These are phyloP conservation scores for Thunnus thynnus DNA, from an alignment of 2,113 vertebrate species.

Conservation along the genomic window DNA sequence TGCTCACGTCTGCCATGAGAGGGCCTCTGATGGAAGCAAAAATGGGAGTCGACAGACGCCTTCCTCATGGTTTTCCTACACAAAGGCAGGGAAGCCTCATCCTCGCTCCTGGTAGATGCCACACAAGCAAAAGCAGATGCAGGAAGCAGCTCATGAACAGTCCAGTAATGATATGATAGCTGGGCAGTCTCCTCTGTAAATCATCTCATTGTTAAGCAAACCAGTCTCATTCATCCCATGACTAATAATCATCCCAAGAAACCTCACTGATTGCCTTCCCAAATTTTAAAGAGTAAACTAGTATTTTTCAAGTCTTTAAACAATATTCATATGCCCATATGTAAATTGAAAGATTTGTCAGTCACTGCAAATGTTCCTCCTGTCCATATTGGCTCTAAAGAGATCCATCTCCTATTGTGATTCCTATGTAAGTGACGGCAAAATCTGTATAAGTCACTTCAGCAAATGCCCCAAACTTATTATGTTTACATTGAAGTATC, in stretches of 20 bases:
- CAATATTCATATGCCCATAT: too few species aligned
- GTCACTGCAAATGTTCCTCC: too few species aligned
- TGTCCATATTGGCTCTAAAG: too few species aligned
- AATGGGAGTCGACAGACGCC: conserved; percentile 58
- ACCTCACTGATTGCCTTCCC: too few species aligned
- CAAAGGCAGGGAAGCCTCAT: conserved; percentile 22
- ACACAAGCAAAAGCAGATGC: conserved; percentile 4
- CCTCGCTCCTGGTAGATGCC: conserved; percentile 7
- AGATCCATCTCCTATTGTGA: too few species aligned
- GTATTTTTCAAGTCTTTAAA: too few species aligned
- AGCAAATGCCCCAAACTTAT: too few species aligned
- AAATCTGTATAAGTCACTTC: too few species aligned
- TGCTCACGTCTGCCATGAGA: conserved; percentile 65
- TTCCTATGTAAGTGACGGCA: too few species aligned
- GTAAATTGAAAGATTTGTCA: too few species aligned
- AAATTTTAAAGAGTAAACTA: too few species aligned
- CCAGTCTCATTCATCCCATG: background rate
- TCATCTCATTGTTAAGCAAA: background rate
- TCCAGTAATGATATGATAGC: conserved; percentile 8
- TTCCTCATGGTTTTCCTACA: conserved; percentile 7
- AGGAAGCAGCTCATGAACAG: background rate
- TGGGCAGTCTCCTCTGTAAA: background rate
- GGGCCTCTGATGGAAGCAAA: conserved; percentile 39
- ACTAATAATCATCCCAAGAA: background rate
- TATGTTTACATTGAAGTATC: too few species aligned